These are phyloP conservation scores for Creontiades dilutus DNA, from an alignment of 2,888 invertebrate genomes.

Conservation along the genomic window DNA sequence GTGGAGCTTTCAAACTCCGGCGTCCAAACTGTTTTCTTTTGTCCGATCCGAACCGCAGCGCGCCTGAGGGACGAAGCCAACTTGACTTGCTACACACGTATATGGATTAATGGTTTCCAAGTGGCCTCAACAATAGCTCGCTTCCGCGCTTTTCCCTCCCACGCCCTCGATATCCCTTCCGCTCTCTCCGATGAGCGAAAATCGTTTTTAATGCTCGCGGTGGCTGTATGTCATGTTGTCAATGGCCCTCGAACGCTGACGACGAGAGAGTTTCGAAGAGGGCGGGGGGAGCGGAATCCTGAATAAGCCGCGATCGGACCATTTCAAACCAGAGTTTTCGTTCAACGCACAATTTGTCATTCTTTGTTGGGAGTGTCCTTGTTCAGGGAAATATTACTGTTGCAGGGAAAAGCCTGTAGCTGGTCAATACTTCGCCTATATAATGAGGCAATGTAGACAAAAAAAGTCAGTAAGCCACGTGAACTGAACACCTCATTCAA, in stretches of 20 bases:
- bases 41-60: conserved; percentile 1
- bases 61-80: conserved; percentile 15
- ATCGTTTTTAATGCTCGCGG: conserved; percentile 42
- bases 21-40: conserved; percentile 2
- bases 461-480: too few relatives aligned
- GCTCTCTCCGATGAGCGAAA: conserved; percentile 21
- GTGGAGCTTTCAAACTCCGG: conserved; percentile 8
- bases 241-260: conserved; percentile 4
- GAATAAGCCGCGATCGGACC: too few relatives aligned
- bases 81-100: conserved; percentile 51
- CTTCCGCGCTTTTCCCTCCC: not conserved
- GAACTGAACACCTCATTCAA: too few relatives aligned
- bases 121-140: conserved; percentile 49
- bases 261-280: not conserved
- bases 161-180: conserved; percentile 19
- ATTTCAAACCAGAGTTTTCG: too few relatives aligned
- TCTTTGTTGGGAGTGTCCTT: too few relatives aligned
- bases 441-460: too few relatives aligned
- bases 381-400: too few relatives aligned
- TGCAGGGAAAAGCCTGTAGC: too few relatives aligned
- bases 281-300: too few relatives aligned
- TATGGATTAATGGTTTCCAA: conserved; percentile 53
- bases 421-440: too few relatives aligned
- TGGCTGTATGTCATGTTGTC: conserved; percentile 34
- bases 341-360: too few relatives aligned